phyloP scores from a whole-genome alignment of 2,888 invertebrate species.

The Chydorus sphaericus region DNA sequence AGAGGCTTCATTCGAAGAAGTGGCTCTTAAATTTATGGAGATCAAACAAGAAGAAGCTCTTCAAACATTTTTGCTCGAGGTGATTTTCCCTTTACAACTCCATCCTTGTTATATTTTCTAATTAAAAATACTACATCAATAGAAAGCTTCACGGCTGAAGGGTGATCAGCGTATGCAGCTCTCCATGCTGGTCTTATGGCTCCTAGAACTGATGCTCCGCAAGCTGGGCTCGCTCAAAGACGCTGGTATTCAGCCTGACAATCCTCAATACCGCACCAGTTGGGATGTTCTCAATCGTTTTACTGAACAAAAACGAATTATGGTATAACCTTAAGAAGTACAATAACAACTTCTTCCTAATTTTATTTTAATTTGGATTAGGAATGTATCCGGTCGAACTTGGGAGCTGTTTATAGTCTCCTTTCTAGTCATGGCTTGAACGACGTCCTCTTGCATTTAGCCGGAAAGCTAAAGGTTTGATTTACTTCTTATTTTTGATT shows the following conservation, averaged over 20 bases:
- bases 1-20: slow-evolving; percentile 81
- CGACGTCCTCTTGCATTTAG: slow-evolving; percentile 72
- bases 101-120: not conserved
- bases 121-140: slow-evolving; percentile 37
- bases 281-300: slow-evolving; percentile 67
- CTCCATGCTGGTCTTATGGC: slow-evolving; percentile 88
- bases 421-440: slow-evolving; percentile 91
- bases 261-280: slow-evolving; percentile 40
- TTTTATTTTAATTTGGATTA: slow-evolving; percentile 21
- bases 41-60: slow-evolving; percentile 67
- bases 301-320: slow-evolving; percentile 50
- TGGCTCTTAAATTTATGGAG: slow-evolving; percentile 79
- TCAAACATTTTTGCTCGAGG: slow-evolving; percentile 66
- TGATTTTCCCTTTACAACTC: slow-evolving; percentile 18
- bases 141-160: slow-evolving; percentile 42
- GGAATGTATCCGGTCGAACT: slow-evolving; percentile 66
- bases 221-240: slow-evolving; percentile 61
- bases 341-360: not conserved
- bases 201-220: slow-evolving; percentile 79
- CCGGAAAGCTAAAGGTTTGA: slow-evolving; percentile 69
- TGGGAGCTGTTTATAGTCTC: slow-evolving; percentile 70
- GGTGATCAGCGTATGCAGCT: slow-evolving; percentile 66
- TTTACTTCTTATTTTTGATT: too few species aligned
- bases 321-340: slow-evolving; percentile 26
- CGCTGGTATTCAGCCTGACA: slow-evolving; percentile 24